Evolutionary conservation across 1,140 invertebrate genomes (phyloP), one percentile per base, ranked within the genome.

Genomic region (Drosophila pseudoananassae): DNA sequence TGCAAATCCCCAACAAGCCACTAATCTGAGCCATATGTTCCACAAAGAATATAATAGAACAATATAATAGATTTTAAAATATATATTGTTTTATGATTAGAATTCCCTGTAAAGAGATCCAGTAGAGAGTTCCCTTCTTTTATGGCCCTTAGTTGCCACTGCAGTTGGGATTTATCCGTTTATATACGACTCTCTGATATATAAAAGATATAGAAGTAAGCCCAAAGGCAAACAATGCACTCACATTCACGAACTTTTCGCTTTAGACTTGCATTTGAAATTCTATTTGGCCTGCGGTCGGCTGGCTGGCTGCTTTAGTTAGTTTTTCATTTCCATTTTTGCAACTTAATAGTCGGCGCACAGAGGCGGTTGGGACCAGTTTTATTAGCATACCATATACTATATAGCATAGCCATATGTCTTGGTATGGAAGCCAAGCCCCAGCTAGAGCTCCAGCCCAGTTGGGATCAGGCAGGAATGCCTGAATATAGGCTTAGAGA

Each of bases 321-420:
- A 66, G 63, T 69, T 57, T 70, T 57, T 64, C 63, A 63, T 50
- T 77, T 60, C 52, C 46, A 64, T 74, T 75, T 75, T 58, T 79
- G 49, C 71, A 79, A 54, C 64, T 64, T 53, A 80, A 58, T 80
- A 69, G 65, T 69, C 65, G 50, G 47, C 40, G 52, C 65, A 66
- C 65, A 68, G 40, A 69, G 65, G 65, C 63, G 50, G 65, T 49
- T 69, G 63, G 43, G 40, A 72, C 68, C 56, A 72, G 69, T 72
- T 73, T 73, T 73, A 73, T 73, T 73, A 54, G 69, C 69, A 73
- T 73, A 46, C 25, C 55, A 29, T 20, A 29, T 51, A 49, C 58
- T 20, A 29, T 51, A 49, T 71, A 71, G 17, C 70, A 57, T 69
- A 71, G 60, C 38, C 7, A 40, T 51, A 40, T 51, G 46, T 53